Conservation (phyloP, 2,888 invertebrate species). For the Erannis defoliaria region DNA sequence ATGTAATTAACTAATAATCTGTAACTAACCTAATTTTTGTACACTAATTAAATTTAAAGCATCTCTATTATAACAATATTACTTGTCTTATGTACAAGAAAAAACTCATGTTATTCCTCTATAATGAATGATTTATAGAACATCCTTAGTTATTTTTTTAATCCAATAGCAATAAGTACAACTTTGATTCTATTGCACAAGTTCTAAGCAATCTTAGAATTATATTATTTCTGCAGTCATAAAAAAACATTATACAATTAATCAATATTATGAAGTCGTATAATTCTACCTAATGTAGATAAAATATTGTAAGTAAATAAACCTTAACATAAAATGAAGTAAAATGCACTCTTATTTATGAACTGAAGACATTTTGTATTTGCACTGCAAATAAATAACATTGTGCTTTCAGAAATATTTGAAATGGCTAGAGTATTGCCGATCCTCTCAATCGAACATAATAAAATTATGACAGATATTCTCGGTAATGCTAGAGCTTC, state of each 20-base stretch:
- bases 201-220: constrained; percentile 10
- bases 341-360: constrained; percentile 29
- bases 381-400: constrained; percentile 48
- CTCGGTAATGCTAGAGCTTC: too few relatives aligned
- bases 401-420: constrained; percentile 49
- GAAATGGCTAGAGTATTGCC: constrained; percentile 3
- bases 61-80: constrained; percentile 38
- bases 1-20: constrained; percentile 45
- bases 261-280: not conserved
- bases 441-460: too few relatives aligned
- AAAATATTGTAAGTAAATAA: constrained; percentile 1
- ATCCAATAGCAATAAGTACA: constrained; percentile 19
- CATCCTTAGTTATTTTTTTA: constrained; percentile 14
- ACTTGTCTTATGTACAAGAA: constrained; percentile 42
- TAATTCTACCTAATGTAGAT: not conserved
- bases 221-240: constrained; percentile 2
- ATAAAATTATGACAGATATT: too few relatives aligned
- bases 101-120: constrained; percentile 20
- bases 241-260: not conserved
- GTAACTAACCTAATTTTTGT: constrained; percentile 54
- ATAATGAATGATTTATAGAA: constrained; percentile 12
- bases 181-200: constrained; percentile 45
- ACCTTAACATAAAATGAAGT: constrained; percentile 11
- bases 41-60: constrained; percentile 51
- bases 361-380: constrained; percentile 36